Conservation (phyloP, 2,888 invertebrate genomes). For the Parnassius glacialis region DNA sequence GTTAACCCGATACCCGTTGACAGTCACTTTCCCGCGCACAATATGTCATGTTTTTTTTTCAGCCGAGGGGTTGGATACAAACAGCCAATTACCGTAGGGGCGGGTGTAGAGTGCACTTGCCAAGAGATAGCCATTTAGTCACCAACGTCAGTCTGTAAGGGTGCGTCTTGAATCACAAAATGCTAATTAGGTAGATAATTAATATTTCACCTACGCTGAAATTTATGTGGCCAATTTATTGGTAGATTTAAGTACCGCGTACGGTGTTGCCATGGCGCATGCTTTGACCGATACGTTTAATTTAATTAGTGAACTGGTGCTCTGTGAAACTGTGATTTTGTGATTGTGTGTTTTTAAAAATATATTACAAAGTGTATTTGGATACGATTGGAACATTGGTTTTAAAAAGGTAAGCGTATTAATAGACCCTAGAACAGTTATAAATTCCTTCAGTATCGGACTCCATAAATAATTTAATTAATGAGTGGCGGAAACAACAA, state of each 20-base stretch:
- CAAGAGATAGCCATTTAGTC: conserved; percentile 72
- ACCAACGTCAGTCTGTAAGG: conserved; percentile 62
- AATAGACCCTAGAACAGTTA: background rate
- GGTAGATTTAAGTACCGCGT: conserved; percentile 37
- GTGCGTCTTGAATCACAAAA: conserved; percentile 51
- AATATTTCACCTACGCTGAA: conserved; percentile 23
- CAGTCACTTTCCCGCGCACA: conserved; percentile 76
- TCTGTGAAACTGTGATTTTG: conserved; percentile 64
- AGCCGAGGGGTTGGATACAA: conserved; percentile 76
- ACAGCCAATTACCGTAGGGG: conserved; percentile 77
- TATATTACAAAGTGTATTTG: conserved; percentile 42
- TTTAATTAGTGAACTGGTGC: conserved; percentile 69
- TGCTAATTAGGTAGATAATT: conserved; percentile 28
- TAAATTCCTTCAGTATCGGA: background rate
- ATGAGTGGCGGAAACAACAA: conserved; percentile 25
- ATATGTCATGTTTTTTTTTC: conserved; percentile 77
- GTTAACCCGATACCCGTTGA: conserved; percentile 67
- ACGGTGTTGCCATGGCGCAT: conserved; percentile 64
- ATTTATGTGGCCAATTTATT: conserved; percentile 31
- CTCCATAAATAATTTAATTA: conserved; percentile 33
- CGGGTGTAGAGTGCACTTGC: conserved; percentile 68
- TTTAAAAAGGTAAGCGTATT: conserved; percentile 45
- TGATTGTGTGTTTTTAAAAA: conserved; percentile 52
- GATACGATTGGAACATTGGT: conserved; percentile 46
- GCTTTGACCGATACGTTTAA: conserved; percentile 60